Evolutionary conservation across 2,888 invertebrate species (phyloP).

Genomic region (Idaea aversata): DNA sequence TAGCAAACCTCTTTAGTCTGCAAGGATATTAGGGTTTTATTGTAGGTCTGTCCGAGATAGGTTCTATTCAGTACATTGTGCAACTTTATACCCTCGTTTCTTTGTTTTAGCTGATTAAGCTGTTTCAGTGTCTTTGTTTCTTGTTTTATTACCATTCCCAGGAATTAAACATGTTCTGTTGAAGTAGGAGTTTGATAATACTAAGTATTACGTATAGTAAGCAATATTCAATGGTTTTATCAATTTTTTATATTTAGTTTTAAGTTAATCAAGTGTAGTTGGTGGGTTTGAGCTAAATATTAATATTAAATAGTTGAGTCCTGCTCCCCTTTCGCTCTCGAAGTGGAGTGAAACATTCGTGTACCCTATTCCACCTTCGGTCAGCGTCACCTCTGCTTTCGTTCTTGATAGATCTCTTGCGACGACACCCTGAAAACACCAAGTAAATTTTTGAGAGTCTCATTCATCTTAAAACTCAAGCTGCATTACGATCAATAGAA

Average conservation of each 20-base stretch:
- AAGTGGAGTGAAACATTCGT: constrained; percentile 61
- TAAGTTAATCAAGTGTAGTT: not conserved
- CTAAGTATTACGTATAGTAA: not conserved
- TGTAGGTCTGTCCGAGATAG: not conserved
- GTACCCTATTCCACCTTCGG: constrained; percentile 62
- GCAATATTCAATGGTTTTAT: not conserved
- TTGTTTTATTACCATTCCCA: not conserved
- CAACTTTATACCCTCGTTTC: not conserved
- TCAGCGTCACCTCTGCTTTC: constrained; percentile 57
- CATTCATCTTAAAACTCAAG: not conserved
- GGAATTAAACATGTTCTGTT: not conserved
- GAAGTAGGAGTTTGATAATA: too few relatives aligned
- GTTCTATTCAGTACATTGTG: constrained; percentile 1
- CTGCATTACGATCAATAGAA: too few relatives aligned
- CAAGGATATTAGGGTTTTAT: not conserved
- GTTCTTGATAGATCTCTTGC: constrained; percentile 63
- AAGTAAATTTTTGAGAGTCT: not conserved
- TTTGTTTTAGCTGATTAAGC: not conserved
- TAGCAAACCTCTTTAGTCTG: not conserved
- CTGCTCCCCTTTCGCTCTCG: constrained; percentile 56
- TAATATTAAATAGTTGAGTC: constrained; percentile 65
- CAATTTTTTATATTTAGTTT: not conserved
- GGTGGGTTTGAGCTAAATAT: constrained; percentile 46
- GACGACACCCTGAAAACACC: constrained; percentile 56
- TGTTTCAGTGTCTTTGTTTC: not conserved